Evolutionary conservation across 2,797 vertebrate species (phyloP), one percentile per base, ranked within the genome.

Genomic region (Mormyrus hasselquistii): DNA sequence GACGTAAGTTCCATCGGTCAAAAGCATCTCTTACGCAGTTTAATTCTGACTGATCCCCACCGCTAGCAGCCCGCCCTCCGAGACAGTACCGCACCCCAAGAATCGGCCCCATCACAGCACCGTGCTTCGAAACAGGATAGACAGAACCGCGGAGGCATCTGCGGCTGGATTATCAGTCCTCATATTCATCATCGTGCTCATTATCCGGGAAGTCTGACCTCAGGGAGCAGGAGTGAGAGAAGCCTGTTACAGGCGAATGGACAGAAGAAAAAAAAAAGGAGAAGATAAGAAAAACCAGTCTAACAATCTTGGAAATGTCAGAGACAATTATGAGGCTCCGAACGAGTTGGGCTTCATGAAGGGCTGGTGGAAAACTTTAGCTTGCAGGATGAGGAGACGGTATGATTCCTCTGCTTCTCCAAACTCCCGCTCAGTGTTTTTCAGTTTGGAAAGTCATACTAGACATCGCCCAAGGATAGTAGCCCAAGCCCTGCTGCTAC

Each of bases 101-200:
- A 65, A 14, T 34, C 1, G 0, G 6, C 57, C 59, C 19, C 5
- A 4, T 57, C 16, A 69, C 41, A 49, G 7, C n/a, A 29, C 29
- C 49, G 12, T 8, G 8, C 50, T 55, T 59, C 44, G 5, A 76
- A 73, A 55, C 12, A 9, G 52, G 1, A 4, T 10, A 57, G 38
- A 87, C 19, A 4, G 34, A 53, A 89, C 49, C 50, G 14, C 8
- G 62, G 69, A 41, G 59, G 83, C 34, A 34, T 84, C 49, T 16
- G 22, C 14, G 34, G 25, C 62, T 12, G 83, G 57, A 89, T 86
- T 14, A 89, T 73, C 57, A 50, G 83, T 49, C 16, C 49, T 86
- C 57, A 86, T 86, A 89, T 53, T 55, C 83, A 86, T 89, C 79
- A 62, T 89, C 29, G 29, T 52, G 52, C 65, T 89, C 84, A 89